A percentile compares a stretch with the other conserved stretches of the same genome.
phyloP scores from a whole-genome alignment of 2,113 vertebrate species.

The Picathartes gymnocephalus region DNA sequence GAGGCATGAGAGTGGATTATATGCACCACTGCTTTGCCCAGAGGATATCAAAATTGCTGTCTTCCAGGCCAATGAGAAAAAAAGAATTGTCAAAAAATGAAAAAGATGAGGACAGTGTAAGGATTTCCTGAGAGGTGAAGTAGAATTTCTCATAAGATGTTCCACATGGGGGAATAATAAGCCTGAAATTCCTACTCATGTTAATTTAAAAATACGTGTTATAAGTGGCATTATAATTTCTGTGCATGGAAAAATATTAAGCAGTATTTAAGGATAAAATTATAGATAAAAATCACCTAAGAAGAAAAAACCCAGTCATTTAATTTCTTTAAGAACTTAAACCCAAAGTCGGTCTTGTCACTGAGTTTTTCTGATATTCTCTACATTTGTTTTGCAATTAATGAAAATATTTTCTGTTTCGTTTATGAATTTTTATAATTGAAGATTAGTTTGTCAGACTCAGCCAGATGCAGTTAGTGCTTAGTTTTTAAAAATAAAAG shows the following conservation, averaged over 20 bases:
- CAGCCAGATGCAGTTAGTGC: not conserved
- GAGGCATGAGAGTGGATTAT: not conserved
- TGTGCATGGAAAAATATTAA: not conserved
- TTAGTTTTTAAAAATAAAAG: not conserved
- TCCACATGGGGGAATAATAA: not conserved
- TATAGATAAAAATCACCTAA: not conserved
- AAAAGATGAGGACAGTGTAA: not conserved
- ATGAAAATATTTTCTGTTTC: constrained; percentile 21
- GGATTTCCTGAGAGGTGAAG: not conserved
- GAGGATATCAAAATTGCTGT: not conserved
- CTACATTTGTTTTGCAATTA: not conserved
- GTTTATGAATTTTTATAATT: not conserved
- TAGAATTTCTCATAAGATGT: not conserved
- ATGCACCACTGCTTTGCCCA: not conserved
- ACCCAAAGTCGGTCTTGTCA: not conserved
- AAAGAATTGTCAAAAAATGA: not conserved
- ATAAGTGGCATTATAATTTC: not conserved
- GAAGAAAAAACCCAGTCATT: not conserved
- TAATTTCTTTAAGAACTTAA: not conserved
- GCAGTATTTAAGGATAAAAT: not conserved
- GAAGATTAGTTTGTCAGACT: not conserved
- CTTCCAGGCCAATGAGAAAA: not conserved
- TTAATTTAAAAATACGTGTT: not conserved
- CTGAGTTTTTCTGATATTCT: not conserved
- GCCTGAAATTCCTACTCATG: not conserved